Evolutionary conservation across 2,113 vertebrate species (phyloP), one percentile per base, ranked within the genome.

Genomic region (Callaeas wilsoni): DNA sequence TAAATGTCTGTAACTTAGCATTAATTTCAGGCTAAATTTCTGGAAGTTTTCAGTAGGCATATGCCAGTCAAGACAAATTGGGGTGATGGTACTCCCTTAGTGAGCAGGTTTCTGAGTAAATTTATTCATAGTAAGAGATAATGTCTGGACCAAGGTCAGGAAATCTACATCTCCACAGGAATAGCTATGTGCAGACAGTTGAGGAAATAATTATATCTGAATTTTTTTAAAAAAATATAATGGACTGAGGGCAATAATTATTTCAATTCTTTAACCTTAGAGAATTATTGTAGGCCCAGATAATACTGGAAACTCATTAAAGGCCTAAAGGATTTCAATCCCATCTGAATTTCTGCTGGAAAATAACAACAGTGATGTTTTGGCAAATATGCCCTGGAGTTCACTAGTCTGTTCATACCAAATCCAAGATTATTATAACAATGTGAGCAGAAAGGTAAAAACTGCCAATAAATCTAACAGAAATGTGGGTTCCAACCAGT

Each of bases 271-370:
- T 97, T 96, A 97, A 95, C 94, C 83, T 92, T 83, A 79, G 90
- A 98, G 94, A 97, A 92, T 97, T 94, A 93, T 78, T 92, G 73
- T 69, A 73, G 76, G 73, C 65, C 81, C 14, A 44, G 92, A 94
- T 97, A 97, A 97, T 93, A 86, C 79, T 90, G 81, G 46, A 97
- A 97, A 97, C 95, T 97, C 89, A 96, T 98, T 98, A 97, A 97
- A 93, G 91, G 52, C 80, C 93, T 96, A 82, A 86, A 96, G 82
- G 89, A 96, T 95, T 96, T 96, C 57, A 96, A 65, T 92, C 86
- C 70, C 91, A 63, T 91, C 78, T 96, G 94, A 96, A 94, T 96
- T 89, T 86, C 78, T 62, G 25, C 63, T 80, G 87, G 64, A 88
- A 97, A 97, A 97, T 93, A 96, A 90, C 59, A 94, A 91, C 85